Percentiles rank a stretch among this genome's conserved stretches.
These are phyloP conservation scores for Rhabdophis nuchalis DNA, from an alignment of 2,797 vertebrate species.

Conservation along the genomic window DNA sequence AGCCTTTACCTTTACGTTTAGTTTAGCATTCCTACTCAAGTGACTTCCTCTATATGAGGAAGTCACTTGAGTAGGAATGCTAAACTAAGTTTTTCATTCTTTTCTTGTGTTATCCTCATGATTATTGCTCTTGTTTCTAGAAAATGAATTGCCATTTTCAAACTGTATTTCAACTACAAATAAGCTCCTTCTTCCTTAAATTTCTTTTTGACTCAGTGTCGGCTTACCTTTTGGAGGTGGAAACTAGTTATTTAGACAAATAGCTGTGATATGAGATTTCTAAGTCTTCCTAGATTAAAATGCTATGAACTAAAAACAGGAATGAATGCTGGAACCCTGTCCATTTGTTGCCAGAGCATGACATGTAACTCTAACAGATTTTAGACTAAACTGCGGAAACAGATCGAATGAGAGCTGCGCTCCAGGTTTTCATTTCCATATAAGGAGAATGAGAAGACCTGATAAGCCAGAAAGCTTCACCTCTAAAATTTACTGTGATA, in stretches of 20 bases:
- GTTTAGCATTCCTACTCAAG: too few species aligned
- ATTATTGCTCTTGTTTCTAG: not conserved
- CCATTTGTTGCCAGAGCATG: constrained; percentile 54
- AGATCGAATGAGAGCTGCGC: constrained; percentile 54
- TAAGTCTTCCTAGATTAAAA: constrained; percentile 42
- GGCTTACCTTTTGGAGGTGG: not conserved
- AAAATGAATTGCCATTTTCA: not conserved
- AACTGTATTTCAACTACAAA: not conserved
- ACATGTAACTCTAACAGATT: constrained; percentile 44
- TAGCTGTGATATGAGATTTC: constrained; percentile 27
- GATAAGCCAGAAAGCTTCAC: constrained; percentile 60
- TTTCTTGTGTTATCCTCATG: not conserved
- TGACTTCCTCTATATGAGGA: not conserved
- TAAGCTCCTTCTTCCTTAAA: not conserved
- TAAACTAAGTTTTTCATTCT: not conserved
- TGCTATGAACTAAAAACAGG: constrained; percentile 42
- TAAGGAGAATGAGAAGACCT: constrained; percentile 63
- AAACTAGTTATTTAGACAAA: constrained; percentile 11
- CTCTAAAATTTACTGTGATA: constrained; percentile 61
- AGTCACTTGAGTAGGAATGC: not conserved
- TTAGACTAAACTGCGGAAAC: constrained; percentile 54
- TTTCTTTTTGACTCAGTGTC: not conserved
- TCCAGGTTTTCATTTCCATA: constrained; percentile 47
- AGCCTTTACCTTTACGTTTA: too few species aligned
- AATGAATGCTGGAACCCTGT: constrained; percentile 55